Evolutionary conservation across 35 echinoderm and acorn worm genomes (phyloP).

Genomic region (Lytechinus pictus): DNA sequence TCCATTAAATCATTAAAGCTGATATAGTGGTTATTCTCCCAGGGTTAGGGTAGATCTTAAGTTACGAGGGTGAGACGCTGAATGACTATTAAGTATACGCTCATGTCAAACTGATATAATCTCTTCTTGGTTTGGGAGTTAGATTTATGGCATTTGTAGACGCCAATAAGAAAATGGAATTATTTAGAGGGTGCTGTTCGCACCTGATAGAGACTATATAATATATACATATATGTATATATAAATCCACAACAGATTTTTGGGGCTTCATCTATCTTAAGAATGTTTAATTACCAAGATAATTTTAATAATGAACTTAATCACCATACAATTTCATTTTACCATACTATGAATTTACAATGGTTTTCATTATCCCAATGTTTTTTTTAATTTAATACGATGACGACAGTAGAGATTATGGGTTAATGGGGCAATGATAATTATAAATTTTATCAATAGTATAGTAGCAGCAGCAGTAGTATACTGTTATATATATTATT

Average conservation of each 20-base stretch:
- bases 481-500: no score
- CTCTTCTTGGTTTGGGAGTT: neutral
- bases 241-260: neutral
- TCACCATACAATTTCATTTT: no score
- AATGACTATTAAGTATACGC: conserved; percentile 4
- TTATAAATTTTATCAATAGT: no score
- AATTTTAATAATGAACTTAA: no score
- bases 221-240: no score
- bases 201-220: neutral
- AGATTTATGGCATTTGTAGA: neutral
- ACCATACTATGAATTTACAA: no score
- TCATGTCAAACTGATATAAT: neutral
- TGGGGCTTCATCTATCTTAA: neutral
- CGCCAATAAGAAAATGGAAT: neutral
- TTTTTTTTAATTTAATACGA: no score
- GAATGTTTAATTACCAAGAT: no score
- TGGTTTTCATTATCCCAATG: no score
- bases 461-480: no score
- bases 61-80: neutral
- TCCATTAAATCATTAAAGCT: conserved; percentile 20
- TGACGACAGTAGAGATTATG: no score
- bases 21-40: neutral
- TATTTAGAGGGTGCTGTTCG: neutral
- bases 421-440: no score
- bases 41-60: conserved; percentile 2